These are phyloP conservation scores for Trichonephila inaurata DNA, from an alignment of 1,140 invertebrate genomes.

Conservation along the genomic window DNA sequence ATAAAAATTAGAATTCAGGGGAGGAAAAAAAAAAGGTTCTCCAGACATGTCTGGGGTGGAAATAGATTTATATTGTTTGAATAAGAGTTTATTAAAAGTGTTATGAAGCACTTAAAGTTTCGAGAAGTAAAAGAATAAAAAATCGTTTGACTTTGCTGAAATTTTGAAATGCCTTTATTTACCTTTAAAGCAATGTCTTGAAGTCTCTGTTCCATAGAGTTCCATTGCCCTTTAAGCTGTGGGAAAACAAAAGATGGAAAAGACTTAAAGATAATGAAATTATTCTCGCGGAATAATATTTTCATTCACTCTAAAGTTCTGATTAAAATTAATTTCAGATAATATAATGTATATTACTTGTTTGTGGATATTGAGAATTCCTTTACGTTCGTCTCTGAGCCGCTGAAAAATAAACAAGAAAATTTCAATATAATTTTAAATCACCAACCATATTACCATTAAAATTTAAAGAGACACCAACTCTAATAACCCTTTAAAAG, in stretches of 20 bases:
- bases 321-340: background rate
- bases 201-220: slow-evolving; percentile 70
- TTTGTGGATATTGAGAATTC: slow-evolving; percentile 60
- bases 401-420: slow-evolving; percentile 28
- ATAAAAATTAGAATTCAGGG: background rate
- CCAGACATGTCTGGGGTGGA: background rate
- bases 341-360: slow-evolving; percentile 43
- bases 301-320: background rate
- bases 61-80: background rate
- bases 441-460: too few species aligned
- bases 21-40: background rate
- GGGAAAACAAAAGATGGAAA: background rate
- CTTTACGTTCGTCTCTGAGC: slow-evolving; percentile 68
- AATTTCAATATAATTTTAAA: background rate
- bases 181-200: slow-evolving; percentile 70
- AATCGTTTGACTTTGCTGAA: too few species aligned
- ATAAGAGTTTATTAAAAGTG: slow-evolving; percentile 8
- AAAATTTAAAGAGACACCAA: too few species aligned
- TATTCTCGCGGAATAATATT: background rate
- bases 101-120: background rate
- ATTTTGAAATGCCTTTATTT: background rate
- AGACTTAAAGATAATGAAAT: background rate
- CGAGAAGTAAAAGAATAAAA: background rate
- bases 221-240: slow-evolving; percentile 71
- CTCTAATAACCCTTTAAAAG: too few species aligned